Evolutionary conservation across 2,888 invertebrate genomes (phyloP), one percentile per base, ranked within the genome.

Genomic region (Operophtera brumata): DNA sequence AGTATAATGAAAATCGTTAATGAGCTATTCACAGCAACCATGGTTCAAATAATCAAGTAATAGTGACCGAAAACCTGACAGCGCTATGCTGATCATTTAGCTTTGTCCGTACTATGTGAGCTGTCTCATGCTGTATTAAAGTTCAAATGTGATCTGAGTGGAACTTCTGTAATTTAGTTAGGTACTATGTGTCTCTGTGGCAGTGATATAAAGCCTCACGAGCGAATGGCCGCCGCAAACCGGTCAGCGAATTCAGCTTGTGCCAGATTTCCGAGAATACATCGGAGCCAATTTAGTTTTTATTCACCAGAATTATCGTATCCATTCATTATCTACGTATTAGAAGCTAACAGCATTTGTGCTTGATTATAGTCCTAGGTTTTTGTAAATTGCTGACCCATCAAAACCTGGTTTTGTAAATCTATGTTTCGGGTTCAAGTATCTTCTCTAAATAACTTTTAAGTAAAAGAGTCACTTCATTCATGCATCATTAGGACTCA

Each of bases 401-500:
- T 25, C 25, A 7, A 7, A 30, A 30, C 37, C 14, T 14, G 37
- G 11, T 37, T 14, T 1, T 3, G 37, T 12, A 3, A 11, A 3
- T 3, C 20, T 3, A 20, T 3, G 2, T 20, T 20, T 20, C 20
- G 20, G 20, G 20, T 4, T 3, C 2, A 20, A 20, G 20, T 20
- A 20, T 20, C 4, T 20, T 20, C 20, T 20, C 20, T 20, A 20
- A 20, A 20, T 3, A 20, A 20, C 4, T 30, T 50, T 51, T 37
- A 59, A 64, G 58, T 75, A 70, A 78, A 78, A 74, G 73, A 73
- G 74, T 78, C 68, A 69, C 77, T 82, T 64, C 59, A 74, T 84
- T 82, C 70, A 83, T 73, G 87, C 84, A 77, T 73, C 84, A 89
- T 86, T 88, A 81, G 80, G 59, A 67, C 74, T 75, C 80, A 86